Evolutionary conservation across 2,888 invertebrate species (phyloP).

Genomic region (Parnassius orleans): DNA sequence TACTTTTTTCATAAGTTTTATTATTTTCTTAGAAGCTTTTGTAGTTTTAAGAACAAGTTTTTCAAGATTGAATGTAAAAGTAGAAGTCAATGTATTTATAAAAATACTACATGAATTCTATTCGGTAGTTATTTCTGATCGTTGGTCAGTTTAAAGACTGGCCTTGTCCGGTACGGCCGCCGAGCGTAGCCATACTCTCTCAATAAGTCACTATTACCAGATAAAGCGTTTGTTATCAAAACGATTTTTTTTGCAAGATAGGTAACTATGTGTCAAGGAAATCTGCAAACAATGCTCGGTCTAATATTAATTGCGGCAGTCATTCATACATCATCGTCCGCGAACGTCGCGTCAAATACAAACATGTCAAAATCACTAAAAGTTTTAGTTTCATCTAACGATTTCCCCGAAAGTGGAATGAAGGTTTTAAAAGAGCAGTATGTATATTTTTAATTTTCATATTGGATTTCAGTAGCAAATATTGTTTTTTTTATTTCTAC

Average conservation of each 20-base stretch:
- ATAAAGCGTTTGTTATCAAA: constrained; percentile 27
- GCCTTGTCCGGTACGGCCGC: constrained; percentile 19
- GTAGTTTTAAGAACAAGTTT: neutral
- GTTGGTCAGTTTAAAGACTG: constrained; percentile 20
- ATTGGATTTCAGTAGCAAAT: neutral
- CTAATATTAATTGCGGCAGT: constrained; percentile 24
- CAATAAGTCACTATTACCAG: neutral
- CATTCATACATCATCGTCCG: constrained; percentile 40
- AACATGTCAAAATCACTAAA: constrained; percentile 74
- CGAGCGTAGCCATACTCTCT: constrained; percentile 6
- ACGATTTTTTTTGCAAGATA: constrained; percentile 24
- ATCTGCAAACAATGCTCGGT: constrained; percentile 27
- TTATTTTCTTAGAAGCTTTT: neutral
- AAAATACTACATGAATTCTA: constrained; percentile 6
- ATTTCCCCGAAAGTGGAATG: constrained; percentile 84
- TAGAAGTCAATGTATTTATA: constrained; percentile 7
- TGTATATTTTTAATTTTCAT: constrained; percentile 50
- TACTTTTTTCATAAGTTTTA: too few species aligned
- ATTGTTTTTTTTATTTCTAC: neutral
- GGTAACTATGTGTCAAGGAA: constrained; percentile 27
- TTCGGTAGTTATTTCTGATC: neutral
- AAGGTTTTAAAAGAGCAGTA: constrained; percentile 83
- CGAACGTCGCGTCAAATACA: constrained; percentile 33
- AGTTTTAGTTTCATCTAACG: constrained; percentile 86
- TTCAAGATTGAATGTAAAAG: constrained; percentile 2